A percentile compares a stretch with the other conserved stretches of the same genome.
Evolutionary conservation across 2,888 invertebrate species (phyloP).

Genomic region (Coenonympha arcania): DNA sequence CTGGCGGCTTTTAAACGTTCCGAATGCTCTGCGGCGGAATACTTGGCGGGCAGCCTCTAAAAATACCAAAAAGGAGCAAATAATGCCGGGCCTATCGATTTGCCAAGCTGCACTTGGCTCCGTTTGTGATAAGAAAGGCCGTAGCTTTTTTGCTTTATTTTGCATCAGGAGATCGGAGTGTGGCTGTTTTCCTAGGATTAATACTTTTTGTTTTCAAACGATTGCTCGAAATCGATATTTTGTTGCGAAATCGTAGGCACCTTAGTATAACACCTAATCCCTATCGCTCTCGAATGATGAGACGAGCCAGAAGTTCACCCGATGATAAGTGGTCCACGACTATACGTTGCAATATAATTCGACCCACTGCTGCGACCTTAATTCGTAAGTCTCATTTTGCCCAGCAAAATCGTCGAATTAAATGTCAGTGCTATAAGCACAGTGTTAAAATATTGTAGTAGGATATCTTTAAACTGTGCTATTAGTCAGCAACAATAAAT

Average conservation of each 20-base stretch:
- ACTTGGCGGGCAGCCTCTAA: constrained; percentile 44
- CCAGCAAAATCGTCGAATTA: no score
- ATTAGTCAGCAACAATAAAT: not conserved
- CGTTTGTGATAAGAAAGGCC: constrained; percentile 37
- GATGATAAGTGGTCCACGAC: no score
- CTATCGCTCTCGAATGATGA: no score
- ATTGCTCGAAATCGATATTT: not conserved
- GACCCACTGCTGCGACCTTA: no score
- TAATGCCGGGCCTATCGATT: constrained; percentile 49
- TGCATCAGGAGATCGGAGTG: not conserved
- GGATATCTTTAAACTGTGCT: no score
- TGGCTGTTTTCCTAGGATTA: not conserved
- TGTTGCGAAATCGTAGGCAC: no score
- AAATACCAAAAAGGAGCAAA: constrained; percentile 49
- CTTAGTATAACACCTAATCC: no score
- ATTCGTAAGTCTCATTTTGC: no score
- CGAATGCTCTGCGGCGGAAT: constrained; percentile 41
- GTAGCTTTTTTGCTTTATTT: constrained; percentile 11
- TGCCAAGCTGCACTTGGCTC: constrained; percentile 48
- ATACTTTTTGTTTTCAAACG: not conserved
- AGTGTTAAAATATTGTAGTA: no score
- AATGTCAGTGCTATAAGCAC: no score
- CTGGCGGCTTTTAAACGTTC: constrained; percentile 50
- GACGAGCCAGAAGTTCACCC: no score
- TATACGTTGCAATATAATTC: no score